Percentiles rank a stretch among this genome's conserved stretches.
Conservation (phyloP, 2,113 vertebrate species). For the Lophotis ruficrista region DNA sequence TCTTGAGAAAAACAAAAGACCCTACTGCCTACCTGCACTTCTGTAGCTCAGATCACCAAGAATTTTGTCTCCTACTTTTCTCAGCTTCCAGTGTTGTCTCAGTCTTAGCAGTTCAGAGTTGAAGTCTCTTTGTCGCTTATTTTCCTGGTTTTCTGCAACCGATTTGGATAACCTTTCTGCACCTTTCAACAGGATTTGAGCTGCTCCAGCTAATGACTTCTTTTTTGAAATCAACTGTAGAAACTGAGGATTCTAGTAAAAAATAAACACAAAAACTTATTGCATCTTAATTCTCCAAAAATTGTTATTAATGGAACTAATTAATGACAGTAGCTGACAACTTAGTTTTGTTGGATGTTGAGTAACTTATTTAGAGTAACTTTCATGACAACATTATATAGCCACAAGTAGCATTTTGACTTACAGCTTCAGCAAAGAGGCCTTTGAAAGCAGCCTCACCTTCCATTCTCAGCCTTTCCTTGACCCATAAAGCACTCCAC, state of each 20-base stretch:
- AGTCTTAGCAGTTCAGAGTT: constrained; percentile 92
- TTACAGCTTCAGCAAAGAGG: not conserved
- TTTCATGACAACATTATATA: not conserved
- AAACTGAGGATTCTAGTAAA: constrained; percentile 86
- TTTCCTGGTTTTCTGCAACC: constrained; percentile 92
- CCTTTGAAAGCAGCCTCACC: not conserved
- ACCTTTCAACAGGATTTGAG: constrained; percentile 91
- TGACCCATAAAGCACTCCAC: not conserved
- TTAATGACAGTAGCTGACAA: not conserved
- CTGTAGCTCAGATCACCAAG: constrained; percentile 96
- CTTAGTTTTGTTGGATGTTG: not conserved
- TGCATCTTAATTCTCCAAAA: not conserved
- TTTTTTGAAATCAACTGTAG: constrained; percentile 95
- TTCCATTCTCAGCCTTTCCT: not conserved
- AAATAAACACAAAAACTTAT: not conserved
- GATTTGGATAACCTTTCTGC: constrained; percentile 94
- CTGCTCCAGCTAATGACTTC: constrained; percentile 93
- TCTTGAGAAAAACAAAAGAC: not conserved
- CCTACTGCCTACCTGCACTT: constrained; percentile 85
- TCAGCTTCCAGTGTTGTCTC: constrained; percentile 97
- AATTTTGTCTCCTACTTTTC: constrained; percentile 98
- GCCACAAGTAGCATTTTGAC: not conserved
- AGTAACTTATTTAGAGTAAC: not conserved
- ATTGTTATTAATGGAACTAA: not conserved
- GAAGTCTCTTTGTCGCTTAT: constrained; percentile 94